A percentile compares a stretch with the other conserved stretches of the same genome.
Evolutionary conservation across 2,797 vertebrate genomes (phyloP).

Genomic region (Siniperca obscura): DNA sequence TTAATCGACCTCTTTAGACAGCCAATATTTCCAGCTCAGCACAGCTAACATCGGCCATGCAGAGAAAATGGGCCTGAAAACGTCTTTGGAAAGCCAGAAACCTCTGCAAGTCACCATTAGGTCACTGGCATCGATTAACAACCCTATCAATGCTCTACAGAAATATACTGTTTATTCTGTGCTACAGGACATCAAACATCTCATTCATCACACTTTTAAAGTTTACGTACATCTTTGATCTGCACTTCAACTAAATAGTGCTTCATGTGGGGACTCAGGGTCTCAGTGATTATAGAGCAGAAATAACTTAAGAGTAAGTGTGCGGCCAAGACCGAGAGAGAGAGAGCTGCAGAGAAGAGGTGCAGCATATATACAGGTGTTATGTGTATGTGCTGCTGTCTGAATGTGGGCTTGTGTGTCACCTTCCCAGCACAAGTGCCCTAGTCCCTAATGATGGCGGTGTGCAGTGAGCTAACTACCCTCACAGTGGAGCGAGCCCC

Average conservation of each 20-base stretch:
- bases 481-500: conserved; percentile 87
- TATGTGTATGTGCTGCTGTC: conserved; percentile 70
- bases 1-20: neutral
- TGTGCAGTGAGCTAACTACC: conserved; percentile 87
- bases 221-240: conserved; percentile 16
- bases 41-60: neutral
- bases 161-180: neutral
- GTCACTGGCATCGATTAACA: conserved; percentile 8
- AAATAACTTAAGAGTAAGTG: conserved; percentile 50
- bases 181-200: no score
- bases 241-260: conserved; percentile 9
- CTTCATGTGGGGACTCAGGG: conserved; percentile 22
- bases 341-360: conserved; percentile 34
- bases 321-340: conserved; percentile 33
- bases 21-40: neutral
- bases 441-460: conserved; percentile 87
- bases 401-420: conserved; percentile 75
- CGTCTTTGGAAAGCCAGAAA: conserved; percentile 6
- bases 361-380: conserved; percentile 72
- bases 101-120: neutral
- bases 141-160: neutral
- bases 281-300: conserved; percentile 32
- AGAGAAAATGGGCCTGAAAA: neutral
- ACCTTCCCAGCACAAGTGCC: conserved; percentile 81
- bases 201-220: neutral